Evolutionary conservation across 2,797 vertebrate species (phyloP), one percentile per base, ranked within the genome.

Genomic region (Microcaecilia unicolor): DNA sequence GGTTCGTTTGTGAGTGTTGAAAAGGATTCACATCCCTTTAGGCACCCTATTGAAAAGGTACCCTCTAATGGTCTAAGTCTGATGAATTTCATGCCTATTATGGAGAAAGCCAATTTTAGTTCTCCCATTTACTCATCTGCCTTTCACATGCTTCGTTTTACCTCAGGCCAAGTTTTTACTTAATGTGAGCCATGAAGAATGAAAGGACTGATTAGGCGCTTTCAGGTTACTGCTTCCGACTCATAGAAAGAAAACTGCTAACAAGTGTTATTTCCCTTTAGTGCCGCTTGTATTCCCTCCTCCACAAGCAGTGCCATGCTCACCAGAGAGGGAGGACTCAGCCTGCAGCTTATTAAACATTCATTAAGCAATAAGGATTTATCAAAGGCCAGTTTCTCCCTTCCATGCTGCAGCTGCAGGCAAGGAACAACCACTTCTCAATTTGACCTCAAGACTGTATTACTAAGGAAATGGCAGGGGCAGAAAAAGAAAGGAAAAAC

Each of bases 261-360:
- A 57, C 38, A 33, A 53, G 41, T 26, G 16, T 32, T 34, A 4
- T 14, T 18, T 44, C 51, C 21, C 39, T 32, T 39, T 53, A 55
- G 48, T 63, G 63, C 32, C 48, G 31, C 22, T 46, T 54, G 28
- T 21, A 51, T 58, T 51, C 44, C 64, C 62, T 52, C 46, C 31
- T 50, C 70, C 58, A 70, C 44, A 59, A 55, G 53, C 35, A 56
- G 55, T 29, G 42, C 32, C 28, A 55, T 57, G 70, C 58, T 54
- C 65, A 68, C 44, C 27, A 18, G 43, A 42, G 37, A 58, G 55
- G 41, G 60, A 18, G 59, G 51, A 74, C 67, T 61, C 41, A 35
- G 39, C 63, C 64, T 51, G 40, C 25, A 70, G 50, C 33, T 62
- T 66, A 64, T 69, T 72, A 77, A 78, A 73, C 58, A 74, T 77